Evolutionary conservation across 2,888 invertebrate genomes (phyloP).

Genomic region (Cantharis lateralis): DNA sequence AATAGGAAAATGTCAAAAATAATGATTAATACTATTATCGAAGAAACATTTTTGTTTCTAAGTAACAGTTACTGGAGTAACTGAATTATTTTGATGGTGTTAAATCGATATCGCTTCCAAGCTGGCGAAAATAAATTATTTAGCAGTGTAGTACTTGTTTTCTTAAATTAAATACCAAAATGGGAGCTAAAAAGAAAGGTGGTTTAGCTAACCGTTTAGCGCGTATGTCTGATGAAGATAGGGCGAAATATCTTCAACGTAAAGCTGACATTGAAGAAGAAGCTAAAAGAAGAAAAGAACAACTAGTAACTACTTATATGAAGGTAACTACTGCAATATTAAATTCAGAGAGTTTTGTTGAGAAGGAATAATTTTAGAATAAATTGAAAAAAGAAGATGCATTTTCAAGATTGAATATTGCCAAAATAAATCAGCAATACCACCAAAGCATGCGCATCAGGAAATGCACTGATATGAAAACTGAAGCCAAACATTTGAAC

Average conservation of each 20-base stretch:
- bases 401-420: conserved; percentile 76
- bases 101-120: not conserved
- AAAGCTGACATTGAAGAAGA: conserved; percentile 83
- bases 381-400: conserved; percentile 82
- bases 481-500: conserved; percentile 58
- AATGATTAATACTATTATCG: not conserved
- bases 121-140: not conserved
- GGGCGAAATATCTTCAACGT: conserved; percentile 79
- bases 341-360: not conserved
- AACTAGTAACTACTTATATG: conserved; percentile 77
- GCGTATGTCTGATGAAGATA: conserved; percentile 84
- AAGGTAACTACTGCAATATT: conserved; percentile 62
- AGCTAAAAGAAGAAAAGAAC: conserved; percentile 76
- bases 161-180: conserved; percentile 35
- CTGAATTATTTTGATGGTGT: not conserved
- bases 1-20: not conserved
- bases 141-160: not conserved
- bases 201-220: conserved; percentile 76
- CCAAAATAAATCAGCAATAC: conserved; percentile 87
- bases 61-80: not conserved
- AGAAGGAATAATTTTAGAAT: conserved; percentile 62
- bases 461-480: conserved; percentile 68
- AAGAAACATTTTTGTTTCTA: not conserved
- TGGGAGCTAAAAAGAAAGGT: conserved; percentile 66
- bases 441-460: conserved; percentile 74